phyloP scores from a whole-genome alignment of 2,888 invertebrate species.

The Falcaria lacertinaria region DNA sequence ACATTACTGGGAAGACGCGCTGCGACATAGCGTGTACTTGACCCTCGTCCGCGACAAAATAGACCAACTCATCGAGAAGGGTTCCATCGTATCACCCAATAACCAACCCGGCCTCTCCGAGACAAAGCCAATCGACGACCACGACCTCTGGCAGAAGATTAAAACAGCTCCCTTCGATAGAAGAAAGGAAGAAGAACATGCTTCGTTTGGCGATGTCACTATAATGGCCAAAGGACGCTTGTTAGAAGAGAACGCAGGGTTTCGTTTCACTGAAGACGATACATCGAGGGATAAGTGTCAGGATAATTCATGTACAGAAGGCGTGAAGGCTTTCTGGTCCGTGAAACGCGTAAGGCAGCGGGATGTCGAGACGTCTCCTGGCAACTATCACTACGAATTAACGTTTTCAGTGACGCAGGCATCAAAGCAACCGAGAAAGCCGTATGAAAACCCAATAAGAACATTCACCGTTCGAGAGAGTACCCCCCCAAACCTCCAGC shows the following conservation, averaged over 20 bases:
- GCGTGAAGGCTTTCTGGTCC: conserved; percentile 83
- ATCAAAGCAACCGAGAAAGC: conserved; percentile 61
- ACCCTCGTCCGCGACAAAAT: conserved; percentile 81
- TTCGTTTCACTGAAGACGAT: conserved; percentile 77
- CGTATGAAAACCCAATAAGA: conserved; percentile 77
- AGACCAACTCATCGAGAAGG: conserved; percentile 67
- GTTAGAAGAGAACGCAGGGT: conserved; percentile 72
- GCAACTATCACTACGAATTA: conserved; percentile 81
- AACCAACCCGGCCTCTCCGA: conserved; percentile 35
- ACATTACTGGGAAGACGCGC: conserved; percentile 83
- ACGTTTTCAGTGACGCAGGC: conserved; percentile 82
- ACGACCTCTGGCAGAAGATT: conserved; percentile 71
- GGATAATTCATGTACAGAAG: conserved; percentile 70
- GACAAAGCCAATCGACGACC: conserved; percentile 60
- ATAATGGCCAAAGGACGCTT: conserved; percentile 83
- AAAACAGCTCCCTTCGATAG: conserved; percentile 68
- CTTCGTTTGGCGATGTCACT: conserved; percentile 82
- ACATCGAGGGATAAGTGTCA: conserved; percentile 46
- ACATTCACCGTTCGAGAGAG: conserved; percentile 82
- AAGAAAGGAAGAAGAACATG: conserved; percentile 55
- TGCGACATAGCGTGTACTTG: conserved; percentile 83
- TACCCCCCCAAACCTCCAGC: conserved; percentile 33
- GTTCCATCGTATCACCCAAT: conserved; percentile 40
- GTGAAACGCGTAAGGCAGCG: conserved; percentile 84
- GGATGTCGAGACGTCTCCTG: conserved; percentile 63